Evolutionary conservation across 2,113 vertebrate genomes (phyloP).

Genomic region (Poecile atricapillus): DNA sequence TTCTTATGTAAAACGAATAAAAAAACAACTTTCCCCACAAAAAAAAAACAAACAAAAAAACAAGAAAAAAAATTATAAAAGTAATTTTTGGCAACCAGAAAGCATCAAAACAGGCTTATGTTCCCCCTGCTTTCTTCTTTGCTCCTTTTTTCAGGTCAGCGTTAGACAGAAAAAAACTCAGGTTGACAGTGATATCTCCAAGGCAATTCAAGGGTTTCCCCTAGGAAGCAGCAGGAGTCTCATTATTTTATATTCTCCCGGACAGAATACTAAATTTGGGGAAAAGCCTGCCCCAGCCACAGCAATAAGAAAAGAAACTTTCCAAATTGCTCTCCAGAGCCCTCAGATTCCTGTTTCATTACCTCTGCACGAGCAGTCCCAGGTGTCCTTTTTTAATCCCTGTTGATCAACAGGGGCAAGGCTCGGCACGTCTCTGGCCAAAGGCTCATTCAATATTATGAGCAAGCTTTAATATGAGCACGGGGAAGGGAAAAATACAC

Average conservation of each 20-base stretch:
- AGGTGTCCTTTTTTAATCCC: slow-evolving; percentile 20
- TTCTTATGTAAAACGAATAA: not conserved
- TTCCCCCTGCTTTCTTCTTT: not conserved
- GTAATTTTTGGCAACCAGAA: not conserved
- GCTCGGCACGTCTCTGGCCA: not conserved
- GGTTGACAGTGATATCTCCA: slow-evolving; percentile 14
- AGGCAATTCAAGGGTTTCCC: slow-evolving; percentile 23
- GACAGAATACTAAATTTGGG: slow-evolving; percentile 48
- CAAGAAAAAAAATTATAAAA: not conserved
- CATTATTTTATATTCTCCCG: slow-evolving; percentile 52
- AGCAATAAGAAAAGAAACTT: slow-evolving; percentile 33
- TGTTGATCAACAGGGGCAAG: slow-evolving; percentile 37
- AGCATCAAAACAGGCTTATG: not conserved
- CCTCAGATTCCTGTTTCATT: slow-evolving; percentile 23
- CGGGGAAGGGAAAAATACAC: not conserved
- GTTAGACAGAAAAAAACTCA: not conserved
- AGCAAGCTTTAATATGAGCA: slow-evolving; percentile 26
- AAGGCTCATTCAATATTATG: slow-evolving; percentile 2
- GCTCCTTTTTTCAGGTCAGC: not conserved
- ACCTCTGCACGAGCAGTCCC: not conserved
- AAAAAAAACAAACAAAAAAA: not conserved
- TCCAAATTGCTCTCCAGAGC: slow-evolving; percentile 28
- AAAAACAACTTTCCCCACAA: not conserved
- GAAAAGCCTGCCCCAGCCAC: not conserved
- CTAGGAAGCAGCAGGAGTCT: slow-evolving; percentile 5